Evolutionary conservation across 2,113 vertebrate species (phyloP), one percentile per base, ranked within the genome.

Genomic region (Crotophaga sulcirostris): DNA sequence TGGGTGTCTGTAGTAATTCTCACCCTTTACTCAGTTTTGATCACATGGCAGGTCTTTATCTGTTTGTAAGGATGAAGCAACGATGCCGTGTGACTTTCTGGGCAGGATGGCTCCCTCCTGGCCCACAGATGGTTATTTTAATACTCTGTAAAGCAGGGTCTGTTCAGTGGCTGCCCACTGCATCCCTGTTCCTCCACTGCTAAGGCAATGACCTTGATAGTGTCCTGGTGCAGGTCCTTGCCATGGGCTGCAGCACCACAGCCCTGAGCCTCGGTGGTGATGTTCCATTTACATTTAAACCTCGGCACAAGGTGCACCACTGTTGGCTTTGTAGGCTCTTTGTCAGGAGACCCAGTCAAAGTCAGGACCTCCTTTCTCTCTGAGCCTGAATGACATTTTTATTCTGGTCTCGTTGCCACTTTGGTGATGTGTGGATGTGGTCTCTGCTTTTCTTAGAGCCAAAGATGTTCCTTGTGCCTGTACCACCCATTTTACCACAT

Each of bases 351-450:
- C 16, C 3, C 16, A 14, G n/a, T 38, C 33, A 70, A 80, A 64
- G 23, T 29, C 36, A 77, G n/a, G 40, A 33, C 18, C 11, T 67
- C 54, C 29, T 85, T 86, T 68, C 33, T 73, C 47, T 55, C 40
- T 0, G 3, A 85, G 33, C 31, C 36, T 42, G 19, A 51, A 25
- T 68, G 29, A 66, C 24, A 25, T 59, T 64, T 67, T 33, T 78
- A 0, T 56, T 78, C 10, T 1, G 1, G 13, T 33, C 67, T 90
- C 3, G 0, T 33, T 44, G 40, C 23, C 1, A 0, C 68, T 77
- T 45, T 63, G 36, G 36, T 62, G 33, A 13, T 4, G 3, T 34
- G 13, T 64, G 28, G 40, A 11, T 63, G 66, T 62, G 44, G 7
- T 56, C 9, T 47, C 11, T 64, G 16, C 33, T 28, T 52, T 10